Evolutionary conservation across 2,888 invertebrate genomes (phyloP).

Genomic region (Deilephila elpenor): DNA sequence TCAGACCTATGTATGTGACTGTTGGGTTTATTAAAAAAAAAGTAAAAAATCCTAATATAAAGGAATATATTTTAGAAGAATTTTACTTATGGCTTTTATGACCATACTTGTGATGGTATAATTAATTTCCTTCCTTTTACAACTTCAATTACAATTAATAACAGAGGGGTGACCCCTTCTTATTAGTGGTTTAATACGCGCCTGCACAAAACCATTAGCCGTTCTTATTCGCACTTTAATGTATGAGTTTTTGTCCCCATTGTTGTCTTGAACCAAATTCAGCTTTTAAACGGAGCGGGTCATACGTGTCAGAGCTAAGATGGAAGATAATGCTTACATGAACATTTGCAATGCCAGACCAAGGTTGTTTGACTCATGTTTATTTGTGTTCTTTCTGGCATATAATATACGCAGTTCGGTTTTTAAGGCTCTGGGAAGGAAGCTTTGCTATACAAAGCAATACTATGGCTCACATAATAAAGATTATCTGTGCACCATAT

Average conservation of each 20-base stretch:
- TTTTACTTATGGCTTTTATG: too few relatives aligned
- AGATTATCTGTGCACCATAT: background rate
- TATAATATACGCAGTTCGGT: background rate
- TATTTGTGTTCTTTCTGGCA: background rate
- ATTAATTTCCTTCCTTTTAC: background rate
- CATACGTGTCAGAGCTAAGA: constrained; percentile 20
- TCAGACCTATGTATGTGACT: too few relatives aligned
- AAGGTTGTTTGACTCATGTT: constrained; percentile 19
- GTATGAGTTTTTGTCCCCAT: constrained; percentile 50
- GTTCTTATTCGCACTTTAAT: constrained; percentile 48
- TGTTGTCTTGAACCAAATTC: constrained; percentile 44
- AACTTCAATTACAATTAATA: background rate
- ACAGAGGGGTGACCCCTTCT: background rate
- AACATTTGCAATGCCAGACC: background rate
- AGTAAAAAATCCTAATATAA: too few relatives aligned
- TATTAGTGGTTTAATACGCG: constrained; percentile 1
- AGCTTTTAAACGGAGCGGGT: constrained; percentile 35
- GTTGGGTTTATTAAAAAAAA: too few relatives aligned
- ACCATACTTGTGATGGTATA: too few relatives aligned
- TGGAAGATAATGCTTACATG: constrained; percentile 26
- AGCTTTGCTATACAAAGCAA: background rate
- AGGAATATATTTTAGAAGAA: too few relatives aligned
- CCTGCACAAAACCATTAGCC: constrained; percentile 43
- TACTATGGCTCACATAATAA: background rate
- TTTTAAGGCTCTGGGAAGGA: background rate